These are phyloP conservation scores for Tapera naevia DNA, from an alignment of 2,797 vertebrate genomes.

Conservation along the genomic window DNA sequence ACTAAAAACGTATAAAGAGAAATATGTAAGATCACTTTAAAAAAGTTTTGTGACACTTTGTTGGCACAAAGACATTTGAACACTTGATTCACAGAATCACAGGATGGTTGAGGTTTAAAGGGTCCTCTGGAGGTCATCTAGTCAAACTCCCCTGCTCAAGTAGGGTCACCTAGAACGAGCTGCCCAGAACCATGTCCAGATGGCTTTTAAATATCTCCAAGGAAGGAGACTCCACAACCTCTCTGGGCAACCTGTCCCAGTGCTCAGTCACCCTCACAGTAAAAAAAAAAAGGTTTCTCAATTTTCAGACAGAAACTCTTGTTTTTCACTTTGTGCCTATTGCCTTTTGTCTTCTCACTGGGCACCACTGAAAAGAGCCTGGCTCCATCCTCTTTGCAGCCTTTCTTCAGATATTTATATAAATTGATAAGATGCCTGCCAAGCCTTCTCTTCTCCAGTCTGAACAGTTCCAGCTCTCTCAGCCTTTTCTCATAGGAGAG, in stretches of 20 bases:
- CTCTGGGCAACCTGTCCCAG: not conserved
- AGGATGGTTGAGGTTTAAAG: not conserved
- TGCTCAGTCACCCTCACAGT: not conserved
- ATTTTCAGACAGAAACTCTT: not conserved
- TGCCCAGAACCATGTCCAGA: not conserved
- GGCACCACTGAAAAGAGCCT: too few relatives aligned
- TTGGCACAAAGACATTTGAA: not conserved
- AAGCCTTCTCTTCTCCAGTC: not conserved
- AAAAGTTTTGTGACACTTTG: not conserved
- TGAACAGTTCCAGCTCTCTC: not conserved
- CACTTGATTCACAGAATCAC: not conserved
- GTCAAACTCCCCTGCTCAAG: not conserved
- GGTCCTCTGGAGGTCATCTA: not conserved
- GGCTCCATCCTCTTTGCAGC: not conserved
- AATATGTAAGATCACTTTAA: not conserved
- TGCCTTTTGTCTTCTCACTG: not conserved
- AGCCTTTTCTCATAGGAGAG: not conserved
- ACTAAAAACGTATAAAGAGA: constrained; percentile 70
- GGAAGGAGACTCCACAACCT: not conserved
- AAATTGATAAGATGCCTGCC: not conserved
- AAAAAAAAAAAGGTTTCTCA: not conserved
- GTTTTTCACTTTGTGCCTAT: not conserved
- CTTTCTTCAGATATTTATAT: not conserved
- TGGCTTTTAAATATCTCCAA: not conserved
- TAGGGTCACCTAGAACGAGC: not conserved